A percentile compares a stretch with the other conserved stretches of the same genome.
Conservation (phyloP, 2,113 vertebrate species). For the Dendrocopos noguchii region DNA sequence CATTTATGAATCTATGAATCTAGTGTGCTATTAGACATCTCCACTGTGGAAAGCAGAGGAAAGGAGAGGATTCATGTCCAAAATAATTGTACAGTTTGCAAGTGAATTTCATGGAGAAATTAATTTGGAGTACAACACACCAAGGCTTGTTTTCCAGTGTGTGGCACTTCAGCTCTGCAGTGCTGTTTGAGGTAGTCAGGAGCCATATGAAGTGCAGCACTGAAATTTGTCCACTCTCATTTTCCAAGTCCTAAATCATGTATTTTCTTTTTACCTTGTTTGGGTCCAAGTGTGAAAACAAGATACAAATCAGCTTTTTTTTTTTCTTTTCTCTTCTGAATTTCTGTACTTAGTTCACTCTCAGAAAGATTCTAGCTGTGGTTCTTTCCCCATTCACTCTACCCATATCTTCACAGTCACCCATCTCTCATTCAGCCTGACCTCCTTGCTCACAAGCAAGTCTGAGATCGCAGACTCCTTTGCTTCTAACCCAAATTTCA, state of each 20-base stretch:
- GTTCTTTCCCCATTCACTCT: background rate
- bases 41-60: background rate
- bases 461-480: background rate
- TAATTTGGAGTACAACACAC: background rate
- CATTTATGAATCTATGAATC: no score
- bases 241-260: background rate
- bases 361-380: background rate
- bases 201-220: background rate
- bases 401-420: background rate
- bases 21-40: conserved; percentile 54
- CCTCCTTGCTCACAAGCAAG: background rate
- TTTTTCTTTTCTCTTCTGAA: background rate
- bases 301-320: background rate
- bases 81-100: background rate
- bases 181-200: background rate
- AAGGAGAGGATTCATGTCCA: background rate
- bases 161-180: background rate
- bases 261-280: background rate
- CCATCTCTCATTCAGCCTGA: background rate
- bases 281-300: background rate
- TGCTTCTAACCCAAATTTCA: background rate
- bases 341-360: background rate
- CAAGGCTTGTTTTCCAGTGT: background rate
- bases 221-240: background rate
- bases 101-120: background rate